Base-by-base conservation (phyloP, 1,140 invertebrate species). In the Rhagoletis zephyria region DNA sequence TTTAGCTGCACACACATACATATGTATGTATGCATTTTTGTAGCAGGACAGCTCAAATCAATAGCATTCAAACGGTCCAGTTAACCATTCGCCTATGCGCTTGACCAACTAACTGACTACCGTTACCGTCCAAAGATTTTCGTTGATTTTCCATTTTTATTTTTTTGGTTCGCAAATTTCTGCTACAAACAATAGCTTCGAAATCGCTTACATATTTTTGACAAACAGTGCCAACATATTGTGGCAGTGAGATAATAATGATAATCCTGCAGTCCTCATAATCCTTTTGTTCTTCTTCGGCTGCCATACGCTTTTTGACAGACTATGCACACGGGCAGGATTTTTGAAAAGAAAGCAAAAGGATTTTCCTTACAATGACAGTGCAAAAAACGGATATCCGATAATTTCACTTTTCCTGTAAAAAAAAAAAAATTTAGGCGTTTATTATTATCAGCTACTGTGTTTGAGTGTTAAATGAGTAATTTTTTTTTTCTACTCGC, bases 341-440 rank as follows among this genome's bases (percentile, higher is more conserved):
- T 16, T 16, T 19, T 5, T 59, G 74, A 56, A 81, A 51, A 30
- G 74, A 81, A 81, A 81, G 74, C 74, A 81, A 81, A 81, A 81
- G 74, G 48, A 81, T 81, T 81, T 81, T 56, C 74, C 74, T 9
- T 19, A 9, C 74, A 48, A 81, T 81, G 74, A 81, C 74, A 81
- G 48, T 81, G 74, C 74, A 81, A 81, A 81, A 81, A 81, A 81
- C 74, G 74, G 74, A 81, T 81, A 81, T 81, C 74, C 74, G 74
- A 81, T 81, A 81, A 81, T 81, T 81, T 81, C 74, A 59, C 74
- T 59, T 81, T 81, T 81, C 74, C 74, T 81, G 74, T 56, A 81
- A 81, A 81, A 51, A 56, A 81, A 67, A 81, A 81, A 30, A 1
- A 81, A 56, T 59, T 81, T 56, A 56, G 74, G 48, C 48, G 14